Base-by-base conservation (phyloP, 1,140 invertebrate species). In the Laodelphax striatellus region DNA sequence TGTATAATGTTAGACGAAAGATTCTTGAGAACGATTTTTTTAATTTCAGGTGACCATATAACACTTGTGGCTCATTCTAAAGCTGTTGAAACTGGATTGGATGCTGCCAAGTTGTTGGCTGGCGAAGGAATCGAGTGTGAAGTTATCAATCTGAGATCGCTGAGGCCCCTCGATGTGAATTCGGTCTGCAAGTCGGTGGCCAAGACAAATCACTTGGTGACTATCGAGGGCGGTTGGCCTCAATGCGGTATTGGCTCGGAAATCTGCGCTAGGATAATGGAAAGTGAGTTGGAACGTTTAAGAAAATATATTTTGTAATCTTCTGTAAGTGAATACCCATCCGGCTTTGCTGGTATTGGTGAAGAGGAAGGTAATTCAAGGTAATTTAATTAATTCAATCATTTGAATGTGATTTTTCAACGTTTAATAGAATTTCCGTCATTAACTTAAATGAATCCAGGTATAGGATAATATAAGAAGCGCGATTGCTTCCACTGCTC, bases 161-260 rank as follows among this genome's bases (percentile, higher is more conserved):
- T 99, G 34, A 79, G 97, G 70, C 97, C 97, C 1, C 70, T 92
- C 55, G 97, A 99, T 76, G 86, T 88, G 63, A 85, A 94, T 58
- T 87, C 93, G 0, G 91, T 99, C 64, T 77, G 86, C 9, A 80
- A 89, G 55, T 98, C 96, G 10, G 84, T 98, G 16, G 80, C 84
- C 63, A 99, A 99, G 77, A 99, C 97, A 1, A 87, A 98, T 76
- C 92, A 97, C 71, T 71, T 96, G 42, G 77, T 99, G 34, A 93
- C 91, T 1, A 90, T 99, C 0, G 97, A 99, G 75, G 87, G 92
- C 69, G 97, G 96, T 53, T 99, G 97, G 97, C 94, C 95, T 0
- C 85, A 90, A 64, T 88, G 81, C 73, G 95, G 97, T 59, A 87
- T 99, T 64, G 96, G 97, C 34, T 81, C 97, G 56, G 97, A 99